Base-by-base conservation (phyloP, 2,888 invertebrate species). In the Volucella inanis region DNA sequence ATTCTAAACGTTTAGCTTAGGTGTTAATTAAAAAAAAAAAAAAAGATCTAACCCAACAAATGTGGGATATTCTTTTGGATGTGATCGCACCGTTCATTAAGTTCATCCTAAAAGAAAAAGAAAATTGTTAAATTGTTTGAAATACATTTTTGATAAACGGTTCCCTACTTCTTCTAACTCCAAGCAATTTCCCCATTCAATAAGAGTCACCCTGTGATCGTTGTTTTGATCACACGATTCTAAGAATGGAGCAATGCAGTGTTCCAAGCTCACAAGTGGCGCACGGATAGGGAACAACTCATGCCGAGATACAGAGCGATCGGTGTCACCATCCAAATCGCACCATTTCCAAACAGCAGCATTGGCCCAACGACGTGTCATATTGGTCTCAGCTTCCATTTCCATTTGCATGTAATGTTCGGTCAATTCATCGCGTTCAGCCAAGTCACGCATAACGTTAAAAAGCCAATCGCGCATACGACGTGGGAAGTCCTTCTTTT, bases 301-400 rank as follows among this genome's bases (percentile, higher is more conserved):
- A 93, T 98, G 98, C 49, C 97, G 95, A 38, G 98, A 98, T 55
- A 99, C 97, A 87, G 92, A 96, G 94, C 96, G 95, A 93, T 98
- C 98, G 88, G 98, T 97, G 93, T 97, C 95, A 71, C 96, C 96
- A 92, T 99, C 99, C 80, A 99, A 94, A 92, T 99, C 98, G 92
- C 99, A 99, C 96, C 97, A 97, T 93, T 99, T 99, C 99, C 99
- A 99, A 88, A 99, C 95, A 88, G 98, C 98, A 59, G 99, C 98
- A 92, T 98, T 97, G 80, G 95, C 93, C 96, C 97, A 97, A 89
- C 96, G 95, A 76, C 96, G 94, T 18, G 96, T 96, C 91, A 96
- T 94, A 92, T 97, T 96, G 62, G 94, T 94, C 93, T 98, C 98
- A 47, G 98, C 97, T 93, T 98, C 97, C 88, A 96, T 94, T 93